These are phyloP conservation scores for Micrasema minimum DNA, from an alignment of 1,140 invertebrate species.

Conservation along the genomic window DNA sequence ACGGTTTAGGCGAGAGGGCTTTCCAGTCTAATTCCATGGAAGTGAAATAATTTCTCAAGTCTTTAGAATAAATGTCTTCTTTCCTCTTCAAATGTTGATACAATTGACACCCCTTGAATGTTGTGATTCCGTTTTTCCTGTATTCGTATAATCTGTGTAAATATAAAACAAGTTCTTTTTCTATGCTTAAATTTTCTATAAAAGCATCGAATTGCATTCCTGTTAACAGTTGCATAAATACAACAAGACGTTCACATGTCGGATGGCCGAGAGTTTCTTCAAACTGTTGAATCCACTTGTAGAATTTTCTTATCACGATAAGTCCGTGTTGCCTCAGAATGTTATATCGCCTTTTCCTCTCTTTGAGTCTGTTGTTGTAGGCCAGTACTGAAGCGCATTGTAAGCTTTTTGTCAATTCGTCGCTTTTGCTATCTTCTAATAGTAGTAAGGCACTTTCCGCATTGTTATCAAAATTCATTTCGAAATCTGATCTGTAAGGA, in stretches of 20 bases:
- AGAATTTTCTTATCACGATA: slow-evolving; percentile 75
- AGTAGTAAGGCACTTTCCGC: slow-evolving; percentile 80
- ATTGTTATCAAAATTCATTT: slow-evolving; percentile 83
- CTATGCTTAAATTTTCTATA: slow-evolving; percentile 78
- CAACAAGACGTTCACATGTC: slow-evolving; percentile 72
- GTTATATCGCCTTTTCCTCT: slow-evolving; percentile 76
- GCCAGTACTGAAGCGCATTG: slow-evolving; percentile 75
- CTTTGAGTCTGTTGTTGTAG: slow-evolving; percentile 78
- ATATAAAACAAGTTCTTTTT: slow-evolving; percentile 74
- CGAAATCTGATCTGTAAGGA: slow-evolving; percentile 87
- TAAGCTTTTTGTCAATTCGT: slow-evolving; percentile 70
- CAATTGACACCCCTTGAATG: slow-evolving; percentile 72
- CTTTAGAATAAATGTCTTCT: slow-evolving; percentile 68
- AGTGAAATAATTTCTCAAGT: slow-evolving; percentile 63
- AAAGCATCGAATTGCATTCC: slow-evolving; percentile 82
- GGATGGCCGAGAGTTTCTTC: slow-evolving; percentile 72
- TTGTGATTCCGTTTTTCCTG: slow-evolving; percentile 77
- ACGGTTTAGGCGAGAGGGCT: slow-evolving; percentile 50
- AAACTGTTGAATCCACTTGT: slow-evolving; percentile 73
- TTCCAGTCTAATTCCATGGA: slow-evolving; percentile 62
- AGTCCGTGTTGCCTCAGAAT: slow-evolving; percentile 84
- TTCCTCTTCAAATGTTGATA: slow-evolving; percentile 75
- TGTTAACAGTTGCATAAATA: slow-evolving; percentile 79
- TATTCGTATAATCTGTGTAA: slow-evolving; percentile 76
- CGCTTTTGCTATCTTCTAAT: slow-evolving; percentile 67